A percentile compares a stretch with the other conserved stretches of the same genome.
Conservation (phyloP, 2,113 vertebrate genomes). For the Brachypodius melanocephalos region DNA sequence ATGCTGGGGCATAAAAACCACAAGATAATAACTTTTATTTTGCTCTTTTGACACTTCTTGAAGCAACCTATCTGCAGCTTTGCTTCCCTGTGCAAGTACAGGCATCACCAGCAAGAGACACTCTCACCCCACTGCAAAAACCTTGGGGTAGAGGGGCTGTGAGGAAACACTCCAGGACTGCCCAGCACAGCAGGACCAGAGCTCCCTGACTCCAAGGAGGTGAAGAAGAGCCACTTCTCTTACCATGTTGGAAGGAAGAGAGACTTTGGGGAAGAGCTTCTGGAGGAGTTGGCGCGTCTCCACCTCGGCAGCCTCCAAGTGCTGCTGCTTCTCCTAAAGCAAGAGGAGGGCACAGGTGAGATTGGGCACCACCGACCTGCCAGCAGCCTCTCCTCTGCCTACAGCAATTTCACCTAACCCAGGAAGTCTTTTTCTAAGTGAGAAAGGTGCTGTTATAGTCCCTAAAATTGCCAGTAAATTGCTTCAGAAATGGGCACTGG, state of each 20-base stretch:
- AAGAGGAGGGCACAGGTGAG: neutral
- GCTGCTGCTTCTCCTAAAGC: constrained; percentile 84
- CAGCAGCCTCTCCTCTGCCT: neutral
- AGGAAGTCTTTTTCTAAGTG: neutral
- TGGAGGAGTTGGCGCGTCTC: constrained; percentile 85
- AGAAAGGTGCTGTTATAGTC: neutral
- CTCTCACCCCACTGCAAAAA: neutral
- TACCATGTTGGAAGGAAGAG: constrained; percentile 83
- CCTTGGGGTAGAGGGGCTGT: neutral
- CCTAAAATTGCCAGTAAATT: neutral
- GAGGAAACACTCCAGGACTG: neutral
- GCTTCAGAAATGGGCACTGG: neutral
- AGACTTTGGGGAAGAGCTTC: constrained; percentile 88
- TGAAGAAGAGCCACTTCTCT: neutral
- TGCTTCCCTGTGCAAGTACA: neutral
- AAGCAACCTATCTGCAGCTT: neutral
- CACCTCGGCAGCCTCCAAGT: constrained; percentile 78
- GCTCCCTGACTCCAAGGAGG: neutral
- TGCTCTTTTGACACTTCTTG: neutral
- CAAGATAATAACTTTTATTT: fast-evolving
- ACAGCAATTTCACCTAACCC: neutral
- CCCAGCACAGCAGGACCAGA: neutral
- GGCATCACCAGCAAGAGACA: neutral
- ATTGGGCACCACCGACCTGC: neutral
- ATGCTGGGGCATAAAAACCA: neutral